Percentiles rank a stretch among this genome's conserved stretches.
Conservation (phyloP, 2,113 vertebrate species). For the Colistium nudipinnis region DNA sequence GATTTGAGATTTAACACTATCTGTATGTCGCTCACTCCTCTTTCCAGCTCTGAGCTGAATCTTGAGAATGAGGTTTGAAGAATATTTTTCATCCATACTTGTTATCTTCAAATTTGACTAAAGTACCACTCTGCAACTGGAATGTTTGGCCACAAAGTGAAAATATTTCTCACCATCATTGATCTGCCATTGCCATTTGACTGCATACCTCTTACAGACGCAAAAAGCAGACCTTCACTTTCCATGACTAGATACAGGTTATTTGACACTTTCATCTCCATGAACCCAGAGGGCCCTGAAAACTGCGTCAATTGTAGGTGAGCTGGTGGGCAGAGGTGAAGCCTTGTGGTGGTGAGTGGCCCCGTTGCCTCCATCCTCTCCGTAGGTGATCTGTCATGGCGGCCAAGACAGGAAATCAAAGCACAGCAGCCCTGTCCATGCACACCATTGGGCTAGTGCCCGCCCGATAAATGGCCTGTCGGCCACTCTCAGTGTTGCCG, state of each 20-base stretch:
- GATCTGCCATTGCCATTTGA: neutral
- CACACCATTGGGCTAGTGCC: constrained; percentile 67
- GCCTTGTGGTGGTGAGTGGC: constrained; percentile 63
- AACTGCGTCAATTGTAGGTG: constrained; percentile 31
- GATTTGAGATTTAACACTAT: constrained; percentile 26
- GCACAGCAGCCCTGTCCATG: constrained; percentile 70
- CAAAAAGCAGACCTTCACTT: constrained; percentile 21
- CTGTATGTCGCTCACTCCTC: constrained; percentile 21
- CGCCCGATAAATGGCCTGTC: constrained; percentile 79
- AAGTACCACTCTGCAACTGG: constrained; percentile 26
- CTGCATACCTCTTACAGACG: constrained; percentile 1
- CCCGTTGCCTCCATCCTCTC: constrained; percentile 67
- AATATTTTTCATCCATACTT: constrained; percentile 15
- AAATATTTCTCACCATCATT: constrained; percentile 1
- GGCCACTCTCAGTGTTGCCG: constrained; percentile 65
- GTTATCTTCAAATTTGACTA: constrained; percentile 31
- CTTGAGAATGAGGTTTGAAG: constrained; percentile 22
- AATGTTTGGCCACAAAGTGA: constrained; percentile 6
- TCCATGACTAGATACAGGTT: constrained; percentile 1
- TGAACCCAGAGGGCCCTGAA: neutral
- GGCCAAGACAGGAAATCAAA: constrained; percentile 83
- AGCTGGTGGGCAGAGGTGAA: constrained; percentile 58
- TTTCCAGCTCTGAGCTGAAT: constrained; percentile 37
- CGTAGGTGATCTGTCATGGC: constrained; percentile 76
- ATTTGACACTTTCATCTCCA: neutral